Base-by-base conservation (phyloP, 2,888 invertebrate species). In the Drosophila pseudotalamancana region DNA sequence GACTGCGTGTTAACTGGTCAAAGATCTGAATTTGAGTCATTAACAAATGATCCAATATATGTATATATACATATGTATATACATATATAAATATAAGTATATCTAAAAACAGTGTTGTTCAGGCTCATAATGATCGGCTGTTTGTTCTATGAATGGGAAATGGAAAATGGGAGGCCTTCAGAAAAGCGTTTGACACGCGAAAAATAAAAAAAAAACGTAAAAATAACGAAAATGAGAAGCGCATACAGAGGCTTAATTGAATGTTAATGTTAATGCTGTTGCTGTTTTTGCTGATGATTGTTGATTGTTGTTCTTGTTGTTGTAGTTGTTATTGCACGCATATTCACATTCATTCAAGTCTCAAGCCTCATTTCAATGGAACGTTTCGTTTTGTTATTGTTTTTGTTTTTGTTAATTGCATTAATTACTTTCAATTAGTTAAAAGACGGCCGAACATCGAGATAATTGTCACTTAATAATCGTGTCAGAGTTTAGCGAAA, bases 371-470 rank as follows among this genome's bases (percentile, higher is more conserved):
- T 83, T 83, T 75, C 48, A 63, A 35, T 35, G 18, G 43, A 29
- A 55, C 4, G 16, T 21, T 11, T 18, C 14, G 6, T 31, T 31
- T 32, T 32, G 12, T 6, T 14, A 6, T 12, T 16, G 6, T 6
- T 29, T 14, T 42, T 21, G n/a, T 29, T 8, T 51, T 64, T 71
- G n/a, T 73, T 76, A 87, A 87, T 85, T 88, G 82, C 72, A 68
- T 76, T 85, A 85, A 85, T 85, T 87, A 67, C 59, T 69, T 72
- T 76, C 88, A 85, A 88, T 88, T 87, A 87, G 65, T 56, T 49
- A 43, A 69, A 72, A 59, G 71, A 53, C 46, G 46, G 51, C 45
- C 55, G 32, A 46, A 50, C 37, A 31, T 27, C 19, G n/a, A 45
- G 14, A 56, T 64, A 70, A 60, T 72, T 73, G 62, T 21, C 55